Percentiles rank a stretch among this genome's conserved stretches.
These are phyloP conservation scores for Apomyelois bistriatella DNA, from an alignment of 2,888 invertebrate species.

Conservation along the genomic window DNA sequence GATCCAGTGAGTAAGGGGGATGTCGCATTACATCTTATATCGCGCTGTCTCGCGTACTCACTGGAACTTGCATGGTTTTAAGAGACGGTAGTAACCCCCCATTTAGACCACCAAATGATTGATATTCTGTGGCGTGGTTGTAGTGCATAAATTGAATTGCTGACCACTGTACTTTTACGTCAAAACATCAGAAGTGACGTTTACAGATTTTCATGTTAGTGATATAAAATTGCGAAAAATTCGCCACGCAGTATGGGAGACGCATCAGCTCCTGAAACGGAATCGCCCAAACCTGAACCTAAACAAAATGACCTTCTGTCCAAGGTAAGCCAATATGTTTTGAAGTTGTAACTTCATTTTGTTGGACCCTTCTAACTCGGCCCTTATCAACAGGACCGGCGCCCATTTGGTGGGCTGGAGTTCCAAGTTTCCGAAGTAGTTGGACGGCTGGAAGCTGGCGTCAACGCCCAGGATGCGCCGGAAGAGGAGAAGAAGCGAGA, in stretches of 20 bases:
- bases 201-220: conserved; percentile 71
- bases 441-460: conserved; percentile 84
- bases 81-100: no score
- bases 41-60: no score
- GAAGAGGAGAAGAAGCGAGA: conserved; percentile 63
- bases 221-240: conserved; percentile 56
- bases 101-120: no score
- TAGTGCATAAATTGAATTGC: no score
- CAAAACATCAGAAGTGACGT: conserved; percentile 74
- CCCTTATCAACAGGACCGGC: conserved; percentile 75
- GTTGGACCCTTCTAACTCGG: conserved; percentile 28
- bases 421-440: conserved; percentile 87
- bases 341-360: conserved; percentile 16
- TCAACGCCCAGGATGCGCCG: conserved; percentile 61
- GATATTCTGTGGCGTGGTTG: no score
- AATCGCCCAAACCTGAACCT: conserved; percentile 53
- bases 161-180: conserved; percentile 27
- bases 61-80: no score
- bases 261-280: conserved; percentile 58
- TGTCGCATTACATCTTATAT: no score
- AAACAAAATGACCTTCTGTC: conserved; percentile 42
- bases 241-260: conserved; percentile 76
- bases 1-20: no score
- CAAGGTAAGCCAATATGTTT: conserved; percentile 43
- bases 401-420: conserved; percentile 82